phyloP scores from a whole-genome alignment of 2,113 vertebrate species.

The Cyprinus carpio region DNA sequence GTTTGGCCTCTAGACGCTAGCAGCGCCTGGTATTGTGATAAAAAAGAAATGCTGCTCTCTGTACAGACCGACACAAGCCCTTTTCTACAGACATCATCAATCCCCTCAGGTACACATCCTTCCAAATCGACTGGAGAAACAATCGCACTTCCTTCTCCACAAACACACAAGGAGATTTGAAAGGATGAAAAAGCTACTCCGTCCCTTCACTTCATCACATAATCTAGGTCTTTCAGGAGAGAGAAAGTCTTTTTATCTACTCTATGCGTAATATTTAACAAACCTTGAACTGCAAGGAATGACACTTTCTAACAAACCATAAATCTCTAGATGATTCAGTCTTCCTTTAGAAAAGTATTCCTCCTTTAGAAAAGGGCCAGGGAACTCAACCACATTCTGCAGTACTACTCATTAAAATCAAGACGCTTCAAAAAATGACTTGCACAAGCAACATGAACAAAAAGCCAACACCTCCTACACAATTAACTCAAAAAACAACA shows the following conservation, averaged over 20 bases:
- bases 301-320: slow-evolving; percentile 2
- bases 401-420: slow-evolving; percentile 1
- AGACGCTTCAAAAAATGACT: background rate
- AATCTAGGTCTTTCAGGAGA: background rate
- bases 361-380: background rate
- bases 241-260: background rate
- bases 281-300: slow-evolving; percentile 17
- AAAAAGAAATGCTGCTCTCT: slow-evolving; percentile 19
- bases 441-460: background rate
- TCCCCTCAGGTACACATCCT: slow-evolving; percentile 10
- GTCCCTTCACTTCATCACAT: background rate
- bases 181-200: slow-evolving; percentile 37
- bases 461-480: background rate
- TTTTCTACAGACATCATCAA: slow-evolving; percentile 11
- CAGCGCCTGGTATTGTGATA: background rate
- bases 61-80: background rate
- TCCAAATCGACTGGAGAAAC: slow-evolving; percentile 29
- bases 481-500: background rate
- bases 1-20: background rate
- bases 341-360: background rate
- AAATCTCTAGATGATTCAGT: slow-evolving; percentile 4
- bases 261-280: slow-evolving; percentile 5
- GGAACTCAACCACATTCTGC: background rate
- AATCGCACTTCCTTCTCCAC: background rate
- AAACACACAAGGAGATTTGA: slow-evolving; percentile 25